Evolutionary conservation across 2,113 vertebrate species (phyloP).

Genomic region (Erinaceus europaeus): DNA sequence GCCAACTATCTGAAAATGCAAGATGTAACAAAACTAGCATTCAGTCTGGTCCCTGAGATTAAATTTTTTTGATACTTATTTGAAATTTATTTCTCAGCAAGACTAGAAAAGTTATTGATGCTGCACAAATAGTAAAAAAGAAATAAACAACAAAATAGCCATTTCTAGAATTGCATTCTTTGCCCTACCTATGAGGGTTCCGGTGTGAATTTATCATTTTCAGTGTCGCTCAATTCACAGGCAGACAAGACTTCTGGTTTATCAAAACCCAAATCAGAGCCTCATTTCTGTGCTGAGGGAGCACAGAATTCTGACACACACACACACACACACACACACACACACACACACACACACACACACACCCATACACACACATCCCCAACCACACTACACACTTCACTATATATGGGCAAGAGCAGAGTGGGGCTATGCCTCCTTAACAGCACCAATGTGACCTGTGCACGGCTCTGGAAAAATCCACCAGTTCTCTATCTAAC

Average conservation of each 20-base stretch:
- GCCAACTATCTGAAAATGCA: neutral
- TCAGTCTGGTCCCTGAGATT: neutral
- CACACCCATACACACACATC: too few species aligned
- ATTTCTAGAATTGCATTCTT: neutral
- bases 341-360: too few species aligned
- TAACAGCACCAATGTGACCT: neutral
- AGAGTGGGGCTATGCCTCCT: neutral
- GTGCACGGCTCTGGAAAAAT: neutral
- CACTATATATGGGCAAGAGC: slow-evolving; percentile 52
- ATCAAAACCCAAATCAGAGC: neutral
- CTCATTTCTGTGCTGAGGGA: neutral
- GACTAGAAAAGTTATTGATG: neutral
- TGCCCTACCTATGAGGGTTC: neutral
- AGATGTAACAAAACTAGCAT: neutral
- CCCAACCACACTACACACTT: neutral
- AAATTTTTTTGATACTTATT: too few species aligned
- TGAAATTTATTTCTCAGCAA: neutral
- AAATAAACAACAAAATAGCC: neutral
- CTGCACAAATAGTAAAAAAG: neutral
- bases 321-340: too few species aligned
- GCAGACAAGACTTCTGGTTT: neutral
- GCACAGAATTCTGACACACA: too few species aligned
- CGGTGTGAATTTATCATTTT: neutral
- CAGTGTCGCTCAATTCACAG: neutral
- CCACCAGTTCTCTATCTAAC: neutral